Base-by-base conservation (phyloP, 2,888 invertebrate genomes). In the Dascillus cervinus region DNA sequence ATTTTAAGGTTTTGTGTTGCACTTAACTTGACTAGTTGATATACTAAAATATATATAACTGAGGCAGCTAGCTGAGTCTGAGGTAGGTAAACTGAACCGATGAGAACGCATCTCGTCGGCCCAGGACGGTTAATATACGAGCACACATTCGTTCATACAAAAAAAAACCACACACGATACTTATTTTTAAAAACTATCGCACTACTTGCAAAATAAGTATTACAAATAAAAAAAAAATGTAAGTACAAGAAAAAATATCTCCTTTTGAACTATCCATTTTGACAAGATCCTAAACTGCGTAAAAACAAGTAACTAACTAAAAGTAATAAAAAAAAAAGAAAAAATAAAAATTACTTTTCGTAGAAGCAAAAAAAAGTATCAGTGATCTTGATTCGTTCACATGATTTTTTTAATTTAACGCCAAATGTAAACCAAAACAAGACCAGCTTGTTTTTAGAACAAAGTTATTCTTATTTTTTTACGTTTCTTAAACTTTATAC, bases 361-460 rank as follows among this genome's bases (percentile, higher is more conserved):
- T n/a, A n/a, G n/a, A n/a, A n/a, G n/a, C n/a, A n/a, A n/a, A n/a
- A n/a, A n/a, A n/a, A n/a, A n/a, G n/a, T n/a, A n/a, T n/a, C 12
- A n/a, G 11, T 12, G 24, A 12, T 24, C 24, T 12, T 12, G 11
- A 24, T 13, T 13, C 24, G 24, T 24, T 12, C 13, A 12, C 24
- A 24, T 24, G 11, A 12, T 12, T n/a, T n/a, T n/a, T n/a, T 13
- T 17, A 24, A 12, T 24, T 24, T 12, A 11, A 24, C 11, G 13
- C 24, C 11, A 24, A 10, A 11, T 24, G 9, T 25, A 27, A 31
- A 37, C 33, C 35, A 44, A 38, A 53, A 53, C 53, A 53, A 56
- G 54, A 52, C 52, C 55, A 53, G 55, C 52, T 55, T 48, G 53
- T 47, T 48, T 49, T 49, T 45, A 38, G 38, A 48, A 43, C 43